phyloP scores from a whole-genome alignment of 2,888 invertebrate species.

The Timema podura region DNA sequence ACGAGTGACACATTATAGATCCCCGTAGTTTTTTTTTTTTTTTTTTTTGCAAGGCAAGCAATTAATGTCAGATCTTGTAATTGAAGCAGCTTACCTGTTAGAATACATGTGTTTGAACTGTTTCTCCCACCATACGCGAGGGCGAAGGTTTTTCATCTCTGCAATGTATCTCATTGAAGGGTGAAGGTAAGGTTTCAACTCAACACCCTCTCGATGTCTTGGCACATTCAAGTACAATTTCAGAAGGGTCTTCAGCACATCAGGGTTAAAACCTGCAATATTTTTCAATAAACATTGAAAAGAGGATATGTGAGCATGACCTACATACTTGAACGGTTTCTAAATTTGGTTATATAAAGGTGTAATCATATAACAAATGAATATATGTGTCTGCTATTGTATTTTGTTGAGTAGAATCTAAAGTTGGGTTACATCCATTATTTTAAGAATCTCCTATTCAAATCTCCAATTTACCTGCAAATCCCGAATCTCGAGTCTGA shows the following conservation, averaged over 20 bases:
- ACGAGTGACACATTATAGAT: too few relatives aligned
- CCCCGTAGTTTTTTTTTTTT: too few relatives aligned
- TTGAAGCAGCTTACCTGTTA: not conserved
- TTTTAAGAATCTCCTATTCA: too few relatives aligned
- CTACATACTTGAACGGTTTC: not conserved
- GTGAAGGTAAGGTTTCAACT: conserved; percentile 71
- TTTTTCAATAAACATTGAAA: conserved; percentile 9
- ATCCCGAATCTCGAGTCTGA: too few relatives aligned
- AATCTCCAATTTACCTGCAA: too few relatives aligned
- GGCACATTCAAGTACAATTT: conserved; percentile 71
- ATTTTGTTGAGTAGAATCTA: too few relatives aligned
- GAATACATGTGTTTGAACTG: conserved; percentile 64
- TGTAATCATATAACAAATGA: too few relatives aligned
- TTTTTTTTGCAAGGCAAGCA: too few relatives aligned
- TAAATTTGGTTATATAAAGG: not conserved
- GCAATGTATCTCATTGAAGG: conserved; percentile 55
- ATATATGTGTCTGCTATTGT: too few relatives aligned
- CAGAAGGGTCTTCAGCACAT: conserved; percentile 67
- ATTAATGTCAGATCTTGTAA: too few relatives aligned
- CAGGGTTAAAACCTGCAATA: conserved; percentile 68
- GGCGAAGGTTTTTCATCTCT: conserved; percentile 64
- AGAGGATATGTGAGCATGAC: not conserved
- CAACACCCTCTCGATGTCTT: conserved; percentile 52
- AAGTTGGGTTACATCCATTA: too few relatives aligned
- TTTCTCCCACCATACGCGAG: conserved; percentile 64